Evolutionary conservation across 2,797 vertebrate genomes (phyloP), one percentile per base, ranked within the genome.

Genomic region (Meda fulgida): DNA sequence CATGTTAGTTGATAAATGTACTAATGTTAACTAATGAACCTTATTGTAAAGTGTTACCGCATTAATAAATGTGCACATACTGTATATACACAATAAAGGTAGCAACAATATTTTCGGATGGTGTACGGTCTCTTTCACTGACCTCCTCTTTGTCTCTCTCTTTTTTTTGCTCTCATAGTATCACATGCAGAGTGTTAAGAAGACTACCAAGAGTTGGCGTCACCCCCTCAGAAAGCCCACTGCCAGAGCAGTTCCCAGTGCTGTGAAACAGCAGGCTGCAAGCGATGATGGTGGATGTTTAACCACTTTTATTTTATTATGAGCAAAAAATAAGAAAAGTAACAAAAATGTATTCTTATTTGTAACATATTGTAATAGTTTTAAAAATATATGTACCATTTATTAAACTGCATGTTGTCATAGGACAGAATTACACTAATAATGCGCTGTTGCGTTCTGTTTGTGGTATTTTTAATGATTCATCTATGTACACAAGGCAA

Each of bases 201-300:
- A 95, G 93, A 93, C 96, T 36, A 92, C 94, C 70, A 98, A 98
- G 93, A 99, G 97, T 91, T 97, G 97, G 97, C 96, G 96, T 78
- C 97, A 97, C 92, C 98, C 97, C 13, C 92, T 99, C 80, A 96
- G 95, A 93, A 99, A 97, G 89, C 97, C 97, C 26, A 97, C 97
- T 5, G 93, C 96, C 71, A 95, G 97, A 89, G 97, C 97, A 71
- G 96, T 96, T 66, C 95, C 97, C 92, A 97, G 96, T 29, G 92
- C 97, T 40, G 97, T 99, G 88, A 98, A 99, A 90, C 97, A 97
- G 79, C 97, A 98, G 90, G 89, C 93, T 66, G 82, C 89, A 86
- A 98, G 96, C 83, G 97, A 98, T 78, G 97, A 98, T 91, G 97
- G 98, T 99, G 89, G 81, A 92, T 82, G 1, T 76, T 48, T 60